These are phyloP conservation scores for Falcaria lacertinaria DNA, from an alignment of 2,888 invertebrate species.

Conservation along the genomic window DNA sequence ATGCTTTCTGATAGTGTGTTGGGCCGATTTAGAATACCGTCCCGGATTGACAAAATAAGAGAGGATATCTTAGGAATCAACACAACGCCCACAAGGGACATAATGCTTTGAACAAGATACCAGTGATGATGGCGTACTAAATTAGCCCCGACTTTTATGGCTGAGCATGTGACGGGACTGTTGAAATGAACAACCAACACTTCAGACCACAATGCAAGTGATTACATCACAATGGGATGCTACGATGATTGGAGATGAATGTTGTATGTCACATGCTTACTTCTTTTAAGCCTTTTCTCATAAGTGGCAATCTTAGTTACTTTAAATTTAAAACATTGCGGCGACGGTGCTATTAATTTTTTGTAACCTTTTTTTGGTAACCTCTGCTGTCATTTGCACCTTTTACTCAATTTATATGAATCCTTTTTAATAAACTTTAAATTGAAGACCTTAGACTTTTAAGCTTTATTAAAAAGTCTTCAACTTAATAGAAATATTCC, in stretches of 20 bases:
- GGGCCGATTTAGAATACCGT: conserved; percentile 28
- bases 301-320: too few species aligned
- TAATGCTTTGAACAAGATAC: conserved; percentile 50
- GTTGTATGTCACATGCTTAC: neutral
- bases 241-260: conserved; percentile 2
- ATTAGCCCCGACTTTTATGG: conserved; percentile 64
- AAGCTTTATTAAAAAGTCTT: too few species aligned
- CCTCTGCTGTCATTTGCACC: too few species aligned
- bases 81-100: conserved; percentile 55
- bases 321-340: neutral
- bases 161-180: conserved; percentile 51
- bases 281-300: neutral
- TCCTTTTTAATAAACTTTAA: too few species aligned
- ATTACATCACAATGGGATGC: conserved; percentile 33
- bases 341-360: too few species aligned
- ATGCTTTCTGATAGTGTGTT: neutral
- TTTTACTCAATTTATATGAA: too few species aligned
- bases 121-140: conserved; percentile 53
- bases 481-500: too few species aligned
- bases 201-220: conserved; percentile 42
- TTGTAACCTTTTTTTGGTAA: too few species aligned
- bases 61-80: conserved; percentile 59
- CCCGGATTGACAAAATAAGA: conserved; percentile 26
- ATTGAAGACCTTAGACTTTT: too few species aligned
- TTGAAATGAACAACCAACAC: conserved; percentile 36